Conservation (phyloP, 2,888 invertebrate species). For the Zhengitettix transpicula region DNA sequence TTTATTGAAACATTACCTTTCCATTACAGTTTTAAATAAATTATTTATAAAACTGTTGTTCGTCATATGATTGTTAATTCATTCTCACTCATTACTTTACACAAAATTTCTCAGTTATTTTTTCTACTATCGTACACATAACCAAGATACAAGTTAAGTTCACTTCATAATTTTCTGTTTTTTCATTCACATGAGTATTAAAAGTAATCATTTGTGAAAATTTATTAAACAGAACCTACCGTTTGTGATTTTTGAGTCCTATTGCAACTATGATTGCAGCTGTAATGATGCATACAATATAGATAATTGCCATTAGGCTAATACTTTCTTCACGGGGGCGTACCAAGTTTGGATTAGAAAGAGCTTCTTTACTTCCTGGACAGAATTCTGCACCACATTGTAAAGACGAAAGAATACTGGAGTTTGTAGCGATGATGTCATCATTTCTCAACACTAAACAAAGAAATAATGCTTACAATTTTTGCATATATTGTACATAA, state of each 20-base stretch:
- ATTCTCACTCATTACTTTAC: too few species aligned
- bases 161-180: too few species aligned
- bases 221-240: background rate
- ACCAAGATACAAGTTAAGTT: too few species aligned
- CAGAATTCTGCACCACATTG: constrained; percentile 64
- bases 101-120: too few species aligned
- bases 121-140: too few species aligned
- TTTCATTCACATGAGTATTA: background rate
- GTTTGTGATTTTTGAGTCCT: constrained; percentile 36
- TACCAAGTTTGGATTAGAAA: constrained; percentile 48
- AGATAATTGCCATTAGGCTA: constrained; percentile 63
- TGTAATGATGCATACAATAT: constrained; percentile 57
- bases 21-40: too few species aligned
- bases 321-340: constrained; percentile 58
- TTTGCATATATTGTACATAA: too few species aligned
- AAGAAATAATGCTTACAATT: too few species aligned
- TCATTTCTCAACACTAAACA: background rate
- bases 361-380: constrained; percentile 33
- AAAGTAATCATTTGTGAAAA: background rate
- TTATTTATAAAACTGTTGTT: too few species aligned
- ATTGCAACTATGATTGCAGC: constrained; percentile 59
- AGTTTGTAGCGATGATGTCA: background rate
- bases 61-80: too few species aligned
- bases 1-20: too few species aligned
- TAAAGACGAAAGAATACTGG: background rate